These are phyloP conservation scores for Brachyptera putata DNA, from an alignment of 2,888 invertebrate species.

Conservation along the genomic window DNA sequence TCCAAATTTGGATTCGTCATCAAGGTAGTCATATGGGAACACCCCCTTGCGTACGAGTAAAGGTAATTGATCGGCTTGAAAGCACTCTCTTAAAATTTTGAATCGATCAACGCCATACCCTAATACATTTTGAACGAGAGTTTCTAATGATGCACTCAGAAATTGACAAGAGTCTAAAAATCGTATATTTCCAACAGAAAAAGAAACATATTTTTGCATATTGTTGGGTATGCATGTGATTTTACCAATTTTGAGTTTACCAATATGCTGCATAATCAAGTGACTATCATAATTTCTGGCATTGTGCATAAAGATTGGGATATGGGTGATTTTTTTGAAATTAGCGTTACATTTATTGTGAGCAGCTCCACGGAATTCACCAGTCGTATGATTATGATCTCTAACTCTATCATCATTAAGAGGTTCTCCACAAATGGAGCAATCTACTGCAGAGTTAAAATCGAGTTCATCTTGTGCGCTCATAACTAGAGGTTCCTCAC, in stretches of 20 bases:
- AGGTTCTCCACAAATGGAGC: slow-evolving; percentile 35
- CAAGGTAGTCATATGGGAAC: slow-evolving; percentile 40
- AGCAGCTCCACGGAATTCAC: too few species aligned
- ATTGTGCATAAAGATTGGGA: too few species aligned
- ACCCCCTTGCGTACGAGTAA: slow-evolving; percentile 37
- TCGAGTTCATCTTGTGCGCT: slow-evolving; percentile 33
- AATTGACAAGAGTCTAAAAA: slow-evolving; percentile 39
- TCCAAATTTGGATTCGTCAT: slow-evolving; percentile 32
- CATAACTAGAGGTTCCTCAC: slow-evolving; percentile 30
- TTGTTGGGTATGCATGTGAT: slow-evolving; percentile 23
- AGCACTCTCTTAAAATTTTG: not conserved
- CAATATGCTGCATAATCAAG: slow-evolving; percentile 35
- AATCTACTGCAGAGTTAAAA: slow-evolving; percentile 34
- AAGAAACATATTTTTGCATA: slow-evolving; percentile 21
- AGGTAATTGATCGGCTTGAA: slow-evolving; percentile 24
- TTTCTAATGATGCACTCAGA: slow-evolving; percentile 37
- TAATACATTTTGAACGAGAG: slow-evolving; percentile 36
- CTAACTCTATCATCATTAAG: slow-evolving; percentile 34
- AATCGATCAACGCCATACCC: not conserved
- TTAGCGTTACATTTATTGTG: too few species aligned
- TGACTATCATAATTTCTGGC: too few species aligned
- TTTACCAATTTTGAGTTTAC: not conserved
- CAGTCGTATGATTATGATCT: too few species aligned
- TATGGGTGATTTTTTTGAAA: too few species aligned
- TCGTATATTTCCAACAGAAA: slow-evolving; percentile 27